These are phyloP conservation scores for Pantala flavescens DNA, from an alignment of 1,140 invertebrate species.

Conservation along the genomic window DNA sequence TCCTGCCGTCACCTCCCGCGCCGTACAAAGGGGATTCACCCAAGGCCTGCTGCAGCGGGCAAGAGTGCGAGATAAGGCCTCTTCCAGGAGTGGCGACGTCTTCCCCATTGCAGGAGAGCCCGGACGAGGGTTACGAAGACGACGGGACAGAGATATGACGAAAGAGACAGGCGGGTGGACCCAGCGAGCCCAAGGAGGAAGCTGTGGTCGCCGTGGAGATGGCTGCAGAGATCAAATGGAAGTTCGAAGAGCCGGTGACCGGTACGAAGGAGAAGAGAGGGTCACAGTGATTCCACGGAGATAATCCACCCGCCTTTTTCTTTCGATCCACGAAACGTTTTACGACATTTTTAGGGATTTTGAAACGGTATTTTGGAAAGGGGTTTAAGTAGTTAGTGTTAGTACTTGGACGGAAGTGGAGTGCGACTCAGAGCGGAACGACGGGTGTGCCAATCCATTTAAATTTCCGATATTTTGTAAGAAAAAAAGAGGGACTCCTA, in stretches of 20 bases:
- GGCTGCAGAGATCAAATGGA: not conserved
- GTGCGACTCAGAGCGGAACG: no score
- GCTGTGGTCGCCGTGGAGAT: not conserved
- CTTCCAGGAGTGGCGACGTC: not conserved
- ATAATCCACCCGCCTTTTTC: not conserved
- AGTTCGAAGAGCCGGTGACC: not conserved
- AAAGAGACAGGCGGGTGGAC: not conserved
- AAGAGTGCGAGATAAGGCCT: not conserved
- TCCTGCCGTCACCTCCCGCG: slow-evolving; percentile 21
- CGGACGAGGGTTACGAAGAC: slow-evolving; percentile 77
- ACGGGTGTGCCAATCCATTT: no score
- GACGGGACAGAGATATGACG: slow-evolving; percentile 46
- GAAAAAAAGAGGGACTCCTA: no score
- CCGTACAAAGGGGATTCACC: slow-evolving; percentile 19
- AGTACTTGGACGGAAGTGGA: not conserved
- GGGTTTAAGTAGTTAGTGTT: not conserved
- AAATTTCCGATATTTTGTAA: no score
- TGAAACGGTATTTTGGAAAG: not conserved
- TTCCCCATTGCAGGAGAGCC: slow-evolving; percentile 47
- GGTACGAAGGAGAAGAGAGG: not conserved
- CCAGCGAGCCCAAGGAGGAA: not conserved
- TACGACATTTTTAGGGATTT: not conserved
- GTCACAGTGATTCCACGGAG: not conserved
- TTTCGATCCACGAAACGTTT: not conserved
- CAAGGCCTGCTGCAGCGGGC: not conserved